Percentiles rank a stretch among this genome's conserved stretches.
These are phyloP conservation scores for Clistopyga incitator DNA, from an alignment of 2,888 invertebrate genomes.

Conservation along the genomic window DNA sequence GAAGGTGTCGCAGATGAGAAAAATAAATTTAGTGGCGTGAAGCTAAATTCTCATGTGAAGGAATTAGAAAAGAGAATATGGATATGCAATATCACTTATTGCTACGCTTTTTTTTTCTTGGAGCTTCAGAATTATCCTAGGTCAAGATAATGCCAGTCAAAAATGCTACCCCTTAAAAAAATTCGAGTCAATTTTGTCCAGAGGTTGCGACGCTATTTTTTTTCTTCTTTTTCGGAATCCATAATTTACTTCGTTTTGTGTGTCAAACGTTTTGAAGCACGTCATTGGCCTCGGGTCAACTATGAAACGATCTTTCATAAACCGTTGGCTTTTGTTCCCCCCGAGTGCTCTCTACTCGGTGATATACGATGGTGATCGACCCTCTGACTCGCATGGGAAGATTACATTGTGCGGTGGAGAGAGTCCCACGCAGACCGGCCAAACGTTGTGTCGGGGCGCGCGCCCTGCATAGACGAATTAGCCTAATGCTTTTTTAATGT, in stretches of 20 bases:
- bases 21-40: constrained; percentile 14
- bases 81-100: constrained; percentile 57
- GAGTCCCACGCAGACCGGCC: constrained; percentile 20
- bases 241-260: constrained; percentile 33
- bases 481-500: constrained; percentile 71
- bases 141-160: neutral
- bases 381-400: constrained; percentile 21
- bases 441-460: neutral
- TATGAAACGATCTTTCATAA: constrained; percentile 17
- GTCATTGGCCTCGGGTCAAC: neutral
- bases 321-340: neutral
- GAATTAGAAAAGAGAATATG: constrained; percentile 18
- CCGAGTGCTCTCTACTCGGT: neutral
- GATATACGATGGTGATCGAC: constrained; percentile 38
- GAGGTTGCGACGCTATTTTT: neutral
- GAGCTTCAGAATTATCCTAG: constrained; percentile 22
- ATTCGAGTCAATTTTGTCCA: no score
- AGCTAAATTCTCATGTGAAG: constrained; percentile 29
- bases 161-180: no score
- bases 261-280: constrained; percentile 24
- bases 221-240: neutral
- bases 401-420: constrained; percentile 40
- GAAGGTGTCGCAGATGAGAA: neutral
- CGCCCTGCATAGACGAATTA: constrained; percentile 54
- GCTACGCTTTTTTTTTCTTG: constrained; percentile 6